These are phyloP conservation scores for Paelopatides confundens DNA, from an alignment of 53 echinoderm and acorn worm genomes.

Conservation along the genomic window DNA sequence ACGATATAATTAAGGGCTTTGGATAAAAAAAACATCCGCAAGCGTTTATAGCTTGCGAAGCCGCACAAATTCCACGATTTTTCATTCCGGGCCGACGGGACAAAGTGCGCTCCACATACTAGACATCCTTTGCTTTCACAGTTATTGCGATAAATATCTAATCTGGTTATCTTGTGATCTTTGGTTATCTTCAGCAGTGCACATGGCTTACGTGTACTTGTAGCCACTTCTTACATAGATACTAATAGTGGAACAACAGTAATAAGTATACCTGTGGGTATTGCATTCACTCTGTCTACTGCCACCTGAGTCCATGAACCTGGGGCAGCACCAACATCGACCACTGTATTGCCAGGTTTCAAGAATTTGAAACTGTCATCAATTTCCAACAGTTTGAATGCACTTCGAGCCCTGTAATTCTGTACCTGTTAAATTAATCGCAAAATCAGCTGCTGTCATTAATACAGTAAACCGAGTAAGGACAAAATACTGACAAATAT, in stretches of 20 bases:
- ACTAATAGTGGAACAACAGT: no score
- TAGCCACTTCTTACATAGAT: no score
- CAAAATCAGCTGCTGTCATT: background rate
- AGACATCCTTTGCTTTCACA: no score
- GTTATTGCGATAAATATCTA: no score
- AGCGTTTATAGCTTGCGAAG: no score
- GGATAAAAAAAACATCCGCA: no score
- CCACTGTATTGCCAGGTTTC: conserved; percentile 73
- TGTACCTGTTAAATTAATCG: conserved; percentile 55
- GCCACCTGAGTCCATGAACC: conserved; percentile 97
- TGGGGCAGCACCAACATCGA: conserved; percentile 96
- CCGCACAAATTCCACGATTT: no score
- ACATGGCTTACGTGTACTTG: conserved; percentile 32
- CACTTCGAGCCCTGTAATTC: conserved; percentile 90
- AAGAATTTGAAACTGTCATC: conserved; percentile 68
- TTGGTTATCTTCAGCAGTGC: background rate
- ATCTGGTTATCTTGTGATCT: background rate
- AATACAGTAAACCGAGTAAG: background rate
- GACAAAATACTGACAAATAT: no score
- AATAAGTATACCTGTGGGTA: conserved; percentile 47
- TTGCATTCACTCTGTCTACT: conserved; percentile 82
- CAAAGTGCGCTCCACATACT: no score
- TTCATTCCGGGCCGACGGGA: no score
- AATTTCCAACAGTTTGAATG: conserved; percentile 90
- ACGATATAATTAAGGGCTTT: no score